Percentiles rank a stretch among this genome's conserved stretches.
Evolutionary conservation across 2,888 invertebrate species (phyloP).

Genomic region (Idaea biselata): DNA sequence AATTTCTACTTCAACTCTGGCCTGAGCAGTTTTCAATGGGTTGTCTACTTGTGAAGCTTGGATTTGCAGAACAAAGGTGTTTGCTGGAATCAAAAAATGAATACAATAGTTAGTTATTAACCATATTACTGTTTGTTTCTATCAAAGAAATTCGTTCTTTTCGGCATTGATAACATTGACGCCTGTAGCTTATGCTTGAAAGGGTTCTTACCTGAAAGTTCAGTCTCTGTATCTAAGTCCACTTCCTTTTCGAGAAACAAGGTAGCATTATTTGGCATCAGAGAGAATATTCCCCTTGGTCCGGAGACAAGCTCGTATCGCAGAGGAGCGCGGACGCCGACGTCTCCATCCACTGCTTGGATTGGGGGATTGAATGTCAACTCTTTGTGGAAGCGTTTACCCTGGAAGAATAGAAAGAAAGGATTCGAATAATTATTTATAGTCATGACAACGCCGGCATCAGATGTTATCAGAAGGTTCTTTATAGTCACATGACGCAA

Average conservation of each 20-base stretch:
- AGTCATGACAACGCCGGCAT: neutral
- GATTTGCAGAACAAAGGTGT: conserved; percentile 88
- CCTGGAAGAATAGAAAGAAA: conserved; percentile 66
- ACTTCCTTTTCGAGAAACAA: conserved; percentile 90
- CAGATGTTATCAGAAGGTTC: no score
- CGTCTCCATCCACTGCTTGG: conserved; percentile 89
- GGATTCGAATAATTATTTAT: neutral
- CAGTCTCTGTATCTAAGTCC: conserved; percentile 87
- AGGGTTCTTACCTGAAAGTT: conserved; percentile 79
- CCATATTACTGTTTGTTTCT: neutral
- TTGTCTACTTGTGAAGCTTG: conserved; percentile 91
- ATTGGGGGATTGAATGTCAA: conserved; percentile 86
- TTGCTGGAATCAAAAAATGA: conserved; percentile 54
- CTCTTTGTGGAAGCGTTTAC: conserved; percentile 85
- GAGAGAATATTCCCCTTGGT: conserved; percentile 86
- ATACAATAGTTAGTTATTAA: neutral
- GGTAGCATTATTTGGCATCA: conserved; percentile 87
- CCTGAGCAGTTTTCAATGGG: conserved; percentile 86
- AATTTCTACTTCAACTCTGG: conserved; percentile 87
- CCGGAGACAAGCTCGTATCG: conserved; percentile 90
- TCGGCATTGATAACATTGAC: neutral
- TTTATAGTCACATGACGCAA: neutral
- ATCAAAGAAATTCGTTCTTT: neutral
- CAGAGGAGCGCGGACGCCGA: conserved; percentile 86
- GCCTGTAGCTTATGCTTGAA: neutral